Evolutionary conservation across 2,888 invertebrate species (phyloP).

Genomic region (Leptopilina myrica): DNA sequence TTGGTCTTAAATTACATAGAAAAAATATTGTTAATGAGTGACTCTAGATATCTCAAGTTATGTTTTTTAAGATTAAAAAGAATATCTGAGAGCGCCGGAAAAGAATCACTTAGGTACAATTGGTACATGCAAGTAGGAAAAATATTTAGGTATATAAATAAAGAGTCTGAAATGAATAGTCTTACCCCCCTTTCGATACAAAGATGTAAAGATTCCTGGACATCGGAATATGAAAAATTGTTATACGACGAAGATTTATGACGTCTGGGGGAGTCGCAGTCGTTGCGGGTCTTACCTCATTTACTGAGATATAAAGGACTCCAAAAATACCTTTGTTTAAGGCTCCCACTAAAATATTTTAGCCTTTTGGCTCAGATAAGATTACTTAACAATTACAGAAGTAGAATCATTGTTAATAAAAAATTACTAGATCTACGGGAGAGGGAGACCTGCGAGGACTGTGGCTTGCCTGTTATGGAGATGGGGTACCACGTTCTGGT

Average conservation of each 20-base stretch:
- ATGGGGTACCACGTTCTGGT: no score
- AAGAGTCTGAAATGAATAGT: neutral
- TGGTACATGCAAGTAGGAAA: neutral
- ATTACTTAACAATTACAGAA: neutral
- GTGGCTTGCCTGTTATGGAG: no score
- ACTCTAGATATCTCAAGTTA: neutral
- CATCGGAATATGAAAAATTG: neutral
- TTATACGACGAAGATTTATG: neutral
- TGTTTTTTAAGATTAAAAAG: neutral
- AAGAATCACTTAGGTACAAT: neutral
- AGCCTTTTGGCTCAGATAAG: neutral
- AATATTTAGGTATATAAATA: neutral
- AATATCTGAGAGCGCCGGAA: neutral
- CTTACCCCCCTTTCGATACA: neutral
- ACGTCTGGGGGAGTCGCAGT: neutral
- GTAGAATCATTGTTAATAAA: neutral
- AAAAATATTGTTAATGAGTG: neutral
- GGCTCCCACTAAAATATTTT: neutral
- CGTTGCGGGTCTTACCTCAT: neutral
- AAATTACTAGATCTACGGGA: neutral
- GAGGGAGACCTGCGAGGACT: no score
- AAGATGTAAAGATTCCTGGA: neutral
- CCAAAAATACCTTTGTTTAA: neutral
- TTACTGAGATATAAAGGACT: neutral
- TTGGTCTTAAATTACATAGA: constrained; percentile 1